Base-by-base conservation (phyloP, 2,113 vertebrate genomes). In the Mastomys natalensis region DNA sequence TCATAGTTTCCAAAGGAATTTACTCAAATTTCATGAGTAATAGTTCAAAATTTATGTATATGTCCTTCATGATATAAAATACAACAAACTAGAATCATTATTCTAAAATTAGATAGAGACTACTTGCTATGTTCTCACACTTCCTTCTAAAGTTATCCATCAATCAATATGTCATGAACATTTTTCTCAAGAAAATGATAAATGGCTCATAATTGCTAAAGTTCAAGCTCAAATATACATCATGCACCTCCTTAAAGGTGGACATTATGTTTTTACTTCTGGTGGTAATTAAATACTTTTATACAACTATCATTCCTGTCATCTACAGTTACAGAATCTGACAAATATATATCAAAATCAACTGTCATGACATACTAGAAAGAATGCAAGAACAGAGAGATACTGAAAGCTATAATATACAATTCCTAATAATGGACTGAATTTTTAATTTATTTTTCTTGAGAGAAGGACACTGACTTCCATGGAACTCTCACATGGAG, bases 1-100 rank as follows among this genome's bases (percentile, higher is more conserved):
- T 91, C 78, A 84, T 10, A 87, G 10, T 95, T 95, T 85, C 19
- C 34, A 94, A 91, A 78, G 84, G 8, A 89, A 93, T 96, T 91
- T 29, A 51, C 60, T 58, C 45, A 82, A 77, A 93, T 29, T 48
- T 94, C 92, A 74, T 72, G 84, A 84, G 48, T 11, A 93, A 64
- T 74, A 64, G 10, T 34, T 68, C 22, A 88, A 85, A 90, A 81
- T 88, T 55, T 92, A 85, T 95, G 12, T 60, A 51, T 66, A 96
- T 95, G 10, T 80, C 17, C 9, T 72, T 80, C n/a, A 37, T 84
- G 82, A 89, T 95, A 37, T 76, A 16, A 70, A 51, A 53, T 76
- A 73, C 87, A 72, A 45, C 12, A 84, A 87, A n/a, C 26, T 55
- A 55, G 64, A 95, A 19, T 13, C 78, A 90, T 92, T 68, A 90